Evolutionary conservation across 2,797 vertebrate genomes (phyloP).

Genomic region (Ficedula albicollis): DNA sequence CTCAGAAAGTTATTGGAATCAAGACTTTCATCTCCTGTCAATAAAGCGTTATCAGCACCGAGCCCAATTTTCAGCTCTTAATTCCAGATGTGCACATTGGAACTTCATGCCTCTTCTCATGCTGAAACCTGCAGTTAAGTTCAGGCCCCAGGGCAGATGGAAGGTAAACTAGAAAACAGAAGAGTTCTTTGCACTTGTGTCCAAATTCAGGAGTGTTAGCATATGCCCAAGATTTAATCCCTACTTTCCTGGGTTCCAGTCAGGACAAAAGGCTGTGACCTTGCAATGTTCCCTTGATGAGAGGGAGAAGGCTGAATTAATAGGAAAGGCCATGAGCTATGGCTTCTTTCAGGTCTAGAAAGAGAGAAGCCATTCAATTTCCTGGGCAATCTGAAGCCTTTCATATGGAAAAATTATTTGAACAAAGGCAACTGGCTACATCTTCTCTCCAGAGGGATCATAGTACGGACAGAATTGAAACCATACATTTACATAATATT

Average conservation of each 20-base stretch:
- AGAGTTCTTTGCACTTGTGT: conserved; percentile 6
- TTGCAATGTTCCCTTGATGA: not conserved
- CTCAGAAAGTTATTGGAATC: conserved; percentile 55
- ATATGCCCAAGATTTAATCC: not conserved
- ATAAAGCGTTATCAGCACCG: conserved; percentile 68
- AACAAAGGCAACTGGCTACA: not conserved
- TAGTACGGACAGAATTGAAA: not conserved
- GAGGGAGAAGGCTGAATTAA: not conserved
- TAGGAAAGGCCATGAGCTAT: not conserved
- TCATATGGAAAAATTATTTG: not conserved
- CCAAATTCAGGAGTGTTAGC: not conserved
- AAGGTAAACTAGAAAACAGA: conserved; percentile 29
- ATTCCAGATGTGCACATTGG: conserved; percentile 68
- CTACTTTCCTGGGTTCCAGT: not conserved
- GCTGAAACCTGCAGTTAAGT: not conserved
- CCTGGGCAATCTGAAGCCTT: not conserved
- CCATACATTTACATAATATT: not conserved
- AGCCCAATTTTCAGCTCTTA: conserved; percentile 59
- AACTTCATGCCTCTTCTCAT: conserved; percentile 37
- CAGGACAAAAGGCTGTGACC: not conserved
- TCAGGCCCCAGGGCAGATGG: not conserved
- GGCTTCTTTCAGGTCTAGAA: not conserved
- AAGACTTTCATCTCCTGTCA: conserved; percentile 76
- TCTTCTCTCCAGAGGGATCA: not conserved
- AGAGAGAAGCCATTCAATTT: not conserved